phyloP scores from a whole-genome alignment of 2,797 vertebrate genomes.

The Urosaurus nigricauda region DNA sequence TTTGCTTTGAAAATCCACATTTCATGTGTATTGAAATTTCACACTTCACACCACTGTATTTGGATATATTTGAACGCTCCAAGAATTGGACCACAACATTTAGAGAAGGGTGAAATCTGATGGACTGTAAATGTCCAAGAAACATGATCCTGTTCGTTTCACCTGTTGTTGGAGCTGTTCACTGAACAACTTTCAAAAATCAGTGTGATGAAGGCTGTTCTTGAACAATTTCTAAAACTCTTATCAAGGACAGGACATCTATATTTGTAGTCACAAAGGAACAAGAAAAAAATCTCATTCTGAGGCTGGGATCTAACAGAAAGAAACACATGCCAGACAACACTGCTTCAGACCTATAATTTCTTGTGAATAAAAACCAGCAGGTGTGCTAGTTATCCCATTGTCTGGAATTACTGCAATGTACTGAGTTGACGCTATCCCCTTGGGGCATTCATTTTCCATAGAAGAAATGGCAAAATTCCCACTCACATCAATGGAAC shows the following conservation, averaged over 20 bases:
- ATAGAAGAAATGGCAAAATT: background rate
- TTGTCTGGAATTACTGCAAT: background rate
- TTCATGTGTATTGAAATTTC: background rate
- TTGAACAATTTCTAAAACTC: background rate
- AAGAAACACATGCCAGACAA: background rate
- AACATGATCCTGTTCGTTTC: background rate
- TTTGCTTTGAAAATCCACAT: too few species aligned
- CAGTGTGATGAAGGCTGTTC: background rate
- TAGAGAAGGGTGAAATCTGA: background rate
- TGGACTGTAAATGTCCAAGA: background rate
- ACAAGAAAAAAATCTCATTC: background rate
- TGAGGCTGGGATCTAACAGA: background rate
- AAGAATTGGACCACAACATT: background rate
- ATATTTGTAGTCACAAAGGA: background rate
- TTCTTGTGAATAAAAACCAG: background rate
- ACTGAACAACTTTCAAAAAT: background rate
- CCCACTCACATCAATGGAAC: background rate
- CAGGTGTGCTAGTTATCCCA: background rate
- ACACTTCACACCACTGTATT: background rate
- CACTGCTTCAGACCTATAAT: background rate
- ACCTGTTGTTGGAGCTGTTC: background rate
- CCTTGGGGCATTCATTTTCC: background rate
- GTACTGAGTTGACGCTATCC: background rate
- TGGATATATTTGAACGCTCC: background rate
- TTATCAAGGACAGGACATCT: background rate